These are phyloP conservation scores for Oscarella lobularis DNA, from an alignment of 37 sponge, comb jelly and placozoan genomes.

Conservation along the genomic window DNA sequence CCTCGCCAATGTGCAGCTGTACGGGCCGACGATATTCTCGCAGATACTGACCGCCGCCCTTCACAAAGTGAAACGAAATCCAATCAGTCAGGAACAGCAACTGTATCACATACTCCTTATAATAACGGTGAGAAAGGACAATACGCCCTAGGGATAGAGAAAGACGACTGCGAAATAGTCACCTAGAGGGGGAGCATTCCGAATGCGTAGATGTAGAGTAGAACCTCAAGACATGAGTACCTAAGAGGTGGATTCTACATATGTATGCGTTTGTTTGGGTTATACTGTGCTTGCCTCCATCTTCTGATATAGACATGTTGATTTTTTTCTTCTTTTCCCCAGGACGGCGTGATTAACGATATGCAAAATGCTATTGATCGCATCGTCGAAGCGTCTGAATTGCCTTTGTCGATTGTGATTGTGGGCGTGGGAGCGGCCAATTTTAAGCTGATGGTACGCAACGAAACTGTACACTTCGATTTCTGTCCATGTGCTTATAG, in stretches of 20 bases:
- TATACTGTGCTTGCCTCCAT: no score
- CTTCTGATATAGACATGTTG: no score
- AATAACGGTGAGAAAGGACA: background rate
- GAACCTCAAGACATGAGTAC: no score
- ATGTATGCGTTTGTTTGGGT: no score
- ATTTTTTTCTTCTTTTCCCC: no score
- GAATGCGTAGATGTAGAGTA: no score
- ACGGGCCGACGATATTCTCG: background rate
- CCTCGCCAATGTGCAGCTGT: background rate
- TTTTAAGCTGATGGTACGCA: constrained; percentile 7
- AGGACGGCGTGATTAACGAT: constrained; percentile 27
- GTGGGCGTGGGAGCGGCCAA: constrained; percentile 25
- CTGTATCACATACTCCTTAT: background rate
- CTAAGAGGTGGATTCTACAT: no score
- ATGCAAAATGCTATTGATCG: constrained; percentile 27
- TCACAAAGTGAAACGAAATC: background rate
- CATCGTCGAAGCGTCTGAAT: constrained; percentile 11
- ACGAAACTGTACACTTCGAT: background rate
- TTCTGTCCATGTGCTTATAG: background rate
- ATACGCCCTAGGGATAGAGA: background rate
- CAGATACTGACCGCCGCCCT: background rate
- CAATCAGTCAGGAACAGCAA: background rate
- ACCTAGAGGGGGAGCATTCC: no score
- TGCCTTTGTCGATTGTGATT: constrained; percentile 22
- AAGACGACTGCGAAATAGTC: no score